phyloP scores from a whole-genome alignment of 1,140 invertebrate species.

The Trichonephila clavata region DNA sequence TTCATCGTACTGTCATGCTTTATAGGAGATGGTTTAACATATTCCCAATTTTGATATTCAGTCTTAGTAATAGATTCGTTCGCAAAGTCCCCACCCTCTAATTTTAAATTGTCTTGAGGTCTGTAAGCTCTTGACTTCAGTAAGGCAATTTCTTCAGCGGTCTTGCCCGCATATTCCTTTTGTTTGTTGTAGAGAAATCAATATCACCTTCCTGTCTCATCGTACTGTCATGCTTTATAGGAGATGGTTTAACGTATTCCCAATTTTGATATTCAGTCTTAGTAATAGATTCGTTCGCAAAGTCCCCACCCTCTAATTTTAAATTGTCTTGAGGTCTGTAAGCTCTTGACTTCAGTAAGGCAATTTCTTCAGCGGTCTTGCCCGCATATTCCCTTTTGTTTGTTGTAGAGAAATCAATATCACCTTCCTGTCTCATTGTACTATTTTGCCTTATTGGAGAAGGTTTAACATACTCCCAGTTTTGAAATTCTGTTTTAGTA shows the following conservation, averaged over 20 bases:
- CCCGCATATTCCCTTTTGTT: conserved; percentile 19
- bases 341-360: conserved; percentile 15
- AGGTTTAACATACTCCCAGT: conserved; percentile 72
- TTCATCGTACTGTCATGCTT: conserved; percentile 45
- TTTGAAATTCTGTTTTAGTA: conserved; percentile 79
- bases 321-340: background rate
- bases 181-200: conserved; percentile 79
- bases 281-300: conserved; percentile 6
- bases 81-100: conserved; percentile 29
- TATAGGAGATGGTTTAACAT: conserved; percentile 4
- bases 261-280: conserved; percentile 54
- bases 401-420: conserved; percentile 60
- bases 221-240: conserved; percentile 77
- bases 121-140: conserved; percentile 3
- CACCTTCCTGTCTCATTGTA: conserved; percentile 26
- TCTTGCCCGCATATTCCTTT: conserved; percentile 47
- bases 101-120: conserved; percentile 30
- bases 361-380: conserved; percentile 5
- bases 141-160: conserved; percentile 42
- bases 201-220: conserved; percentile 81
- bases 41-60: conserved; percentile 52
- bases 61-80: background rate
- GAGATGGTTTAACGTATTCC: conserved; percentile 26
- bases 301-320: conserved; percentile 31
- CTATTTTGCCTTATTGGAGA: conserved; percentile 72